Evolutionary conservation across 1,140 invertebrate species (phyloP), one percentile per base, ranked within the genome.

Genomic region (Bathynomus jamesi): DNA sequence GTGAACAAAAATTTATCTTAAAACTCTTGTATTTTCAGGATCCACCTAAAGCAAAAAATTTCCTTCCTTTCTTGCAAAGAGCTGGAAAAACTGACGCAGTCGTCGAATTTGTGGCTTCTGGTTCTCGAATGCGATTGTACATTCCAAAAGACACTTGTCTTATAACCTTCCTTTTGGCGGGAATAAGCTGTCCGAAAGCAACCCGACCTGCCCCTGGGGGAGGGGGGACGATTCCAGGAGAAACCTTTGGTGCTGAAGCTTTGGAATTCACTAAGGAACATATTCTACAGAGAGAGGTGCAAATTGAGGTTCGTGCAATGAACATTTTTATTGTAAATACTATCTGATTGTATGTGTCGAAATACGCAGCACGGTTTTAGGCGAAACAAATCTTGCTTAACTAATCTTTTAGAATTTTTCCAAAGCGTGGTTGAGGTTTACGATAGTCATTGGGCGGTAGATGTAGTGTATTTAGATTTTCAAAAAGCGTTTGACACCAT

Each of bases 51-150:
- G 90, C 95, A 3, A 99, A 96, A 81, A 87, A 94, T 80, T 95
- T 95, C 82, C 84, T 98, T 74, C 91, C 95, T 29, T 94, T 93
- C 76, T 86, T 99, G 67, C 92, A 95, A 82, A 86, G 95, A 78
- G 90, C 90, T 86, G 82, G 90, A 5, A 82, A 90, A 76, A 90
- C 90, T 25, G 93, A 97, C 80, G 95, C 89, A 13, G 87, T 96
- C 17, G 95, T 98, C 2, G 96, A 99, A 81, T 98, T 96, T 83
- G 93, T 99, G 2, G 91, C 94, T 0, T 95, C 92, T 78, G 95
- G 95, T 3, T 97, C 95, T 0, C 86, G 96, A 32, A 83, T 99
- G 61, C 88, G 96, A 76, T 79, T 99, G 0, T 99, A 91, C 81
- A 88, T 99, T 65, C 93, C 95, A 0, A 95, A 95, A 81, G 95